Percentiles rank a stretch among this genome's conserved stretches.
phyloP scores from a whole-genome alignment of 1,140 invertebrate genomes.

The Platyura marginata region DNA sequence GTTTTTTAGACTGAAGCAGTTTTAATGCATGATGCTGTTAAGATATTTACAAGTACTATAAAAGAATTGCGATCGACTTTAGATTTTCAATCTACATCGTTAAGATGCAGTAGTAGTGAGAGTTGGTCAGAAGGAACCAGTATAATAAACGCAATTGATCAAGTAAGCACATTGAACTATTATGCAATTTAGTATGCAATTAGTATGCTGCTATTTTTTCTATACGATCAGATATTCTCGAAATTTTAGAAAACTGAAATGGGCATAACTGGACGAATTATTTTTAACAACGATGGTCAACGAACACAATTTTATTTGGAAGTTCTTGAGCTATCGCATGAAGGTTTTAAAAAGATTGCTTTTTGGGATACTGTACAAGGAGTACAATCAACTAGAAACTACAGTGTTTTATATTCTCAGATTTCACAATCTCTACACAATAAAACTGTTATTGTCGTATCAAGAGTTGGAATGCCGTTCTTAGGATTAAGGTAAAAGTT shows the following conservation, averaged over 20 bases:
- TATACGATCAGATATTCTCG: too few relatives aligned
- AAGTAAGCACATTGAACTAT: background rate
- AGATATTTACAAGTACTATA: slow-evolving; percentile 37
- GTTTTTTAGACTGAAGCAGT: slow-evolving; percentile 44
- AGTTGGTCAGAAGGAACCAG: background rate
- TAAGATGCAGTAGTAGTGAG: background rate
- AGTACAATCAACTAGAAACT: slow-evolving; percentile 13
- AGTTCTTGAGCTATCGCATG: slow-evolving; percentile 38
- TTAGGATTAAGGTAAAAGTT: slow-evolving; percentile 34
- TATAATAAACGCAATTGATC: background rate
- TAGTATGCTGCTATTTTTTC: too few relatives aligned
- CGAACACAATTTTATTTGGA: slow-evolving; percentile 53
- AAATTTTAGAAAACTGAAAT: slow-evolving; percentile 30
- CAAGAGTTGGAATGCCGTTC: slow-evolving; percentile 61
- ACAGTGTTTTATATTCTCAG: slow-evolving; percentile 25
- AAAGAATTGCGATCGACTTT: too few relatives aligned
- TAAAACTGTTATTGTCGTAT: slow-evolving; percentile 34
- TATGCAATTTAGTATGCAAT: too few relatives aligned
- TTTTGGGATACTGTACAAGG: background rate
- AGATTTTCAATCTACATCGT: too few relatives aligned
- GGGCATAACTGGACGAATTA: slow-evolving; percentile 58
- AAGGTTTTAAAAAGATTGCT: background rate
- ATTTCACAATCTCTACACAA: slow-evolving; percentile 32
- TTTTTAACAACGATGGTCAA: slow-evolving; percentile 51
- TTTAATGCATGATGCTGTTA: slow-evolving; percentile 60